These are phyloP conservation scores for Leucophenga maculata DNA, from an alignment of 2,888 invertebrate species.

Conservation along the genomic window DNA sequence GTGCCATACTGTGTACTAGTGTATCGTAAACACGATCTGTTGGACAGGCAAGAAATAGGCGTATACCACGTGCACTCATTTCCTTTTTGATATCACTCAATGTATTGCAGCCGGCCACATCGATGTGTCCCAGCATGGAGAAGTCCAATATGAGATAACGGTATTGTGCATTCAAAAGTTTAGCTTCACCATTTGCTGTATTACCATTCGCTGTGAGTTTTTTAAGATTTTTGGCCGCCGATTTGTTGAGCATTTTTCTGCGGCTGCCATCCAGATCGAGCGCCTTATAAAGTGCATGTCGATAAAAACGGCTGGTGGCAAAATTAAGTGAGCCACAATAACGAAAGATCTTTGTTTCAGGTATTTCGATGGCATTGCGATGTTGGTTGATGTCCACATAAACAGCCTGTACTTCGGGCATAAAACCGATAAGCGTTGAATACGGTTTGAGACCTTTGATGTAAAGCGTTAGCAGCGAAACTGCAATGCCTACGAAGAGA, in stretches of 20 bases:
- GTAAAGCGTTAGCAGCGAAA: constrained; percentile 80
- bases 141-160: constrained; percentile 76
- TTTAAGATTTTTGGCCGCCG: neutral
- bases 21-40: constrained; percentile 73
- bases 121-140: constrained; percentile 77
- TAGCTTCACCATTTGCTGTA: constrained; percentile 27
- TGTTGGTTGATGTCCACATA: constrained; percentile 79
- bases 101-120: constrained; percentile 77
- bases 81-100: constrained; percentile 75
- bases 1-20: constrained; percentile 68
- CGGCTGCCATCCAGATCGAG: constrained; percentile 71
- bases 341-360: constrained; percentile 79
- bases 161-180: constrained; percentile 46
- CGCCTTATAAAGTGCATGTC: constrained; percentile 73
- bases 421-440: constrained; percentile 76
- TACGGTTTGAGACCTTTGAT: constrained; percentile 78
- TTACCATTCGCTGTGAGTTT: constrained; percentile 44
- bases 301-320: constrained; percentile 77
- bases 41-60: constrained; percentile 75
- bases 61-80: constrained; percentile 74
- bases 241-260: neutral
- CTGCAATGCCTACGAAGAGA: constrained; percentile 77
- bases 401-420: constrained; percentile 78
- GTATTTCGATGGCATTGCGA: constrained; percentile 77
- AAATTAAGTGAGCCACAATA: constrained; percentile 81